A percentile compares a stretch with the other conserved stretches of the same genome.
Evolutionary conservation across 2,797 vertebrate species (phyloP).

Genomic region (Scarus forsteni): DNA sequence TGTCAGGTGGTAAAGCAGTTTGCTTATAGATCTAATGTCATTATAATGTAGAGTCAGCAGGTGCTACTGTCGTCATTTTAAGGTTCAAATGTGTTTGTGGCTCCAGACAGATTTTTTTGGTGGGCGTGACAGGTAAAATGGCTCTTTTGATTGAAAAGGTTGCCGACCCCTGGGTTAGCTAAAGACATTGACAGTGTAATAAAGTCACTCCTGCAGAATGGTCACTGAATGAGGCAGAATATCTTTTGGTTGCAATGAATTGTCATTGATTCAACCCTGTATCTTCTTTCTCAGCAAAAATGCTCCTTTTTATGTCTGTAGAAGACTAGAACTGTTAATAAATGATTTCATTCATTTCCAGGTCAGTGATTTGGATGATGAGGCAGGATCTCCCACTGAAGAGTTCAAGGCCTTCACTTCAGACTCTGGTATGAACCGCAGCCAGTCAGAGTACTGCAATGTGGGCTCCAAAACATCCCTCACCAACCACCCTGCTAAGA

Average conservation of each 20-base stretch:
- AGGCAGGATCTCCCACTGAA: slow-evolving; percentile 94
- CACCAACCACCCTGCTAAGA: slow-evolving; percentile 98
- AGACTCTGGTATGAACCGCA: slow-evolving; percentile 98
- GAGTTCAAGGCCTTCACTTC: slow-evolving; percentile 95
- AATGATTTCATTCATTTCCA: slow-evolving; percentile 36
- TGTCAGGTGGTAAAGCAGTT: no score
- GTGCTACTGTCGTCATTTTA: no score
- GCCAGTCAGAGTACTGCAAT: slow-evolving; percentile 98
- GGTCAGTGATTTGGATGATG: slow-evolving; percentile 96
- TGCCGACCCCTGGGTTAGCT: no score
- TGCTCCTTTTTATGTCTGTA: not conserved
- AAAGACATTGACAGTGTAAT: not conserved
- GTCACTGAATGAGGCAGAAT: not conserved
- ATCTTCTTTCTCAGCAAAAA: not conserved
- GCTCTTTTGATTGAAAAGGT: no score
- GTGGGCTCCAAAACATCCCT: slow-evolving; percentile 96
- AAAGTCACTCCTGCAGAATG: not conserved
- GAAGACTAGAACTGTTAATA: not conserved
- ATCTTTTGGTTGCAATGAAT: not conserved
- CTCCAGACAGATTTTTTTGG: no score
- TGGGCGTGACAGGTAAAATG: no score
- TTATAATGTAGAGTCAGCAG: no score
- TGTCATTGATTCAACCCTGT: not conserved
- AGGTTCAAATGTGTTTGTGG: no score
- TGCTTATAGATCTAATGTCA: no score